Percentiles rank a stretch among this genome's conserved stretches.
Conservation (phyloP, 2,888 invertebrate genomes). For the Hirtodrosophila duncani region DNA sequence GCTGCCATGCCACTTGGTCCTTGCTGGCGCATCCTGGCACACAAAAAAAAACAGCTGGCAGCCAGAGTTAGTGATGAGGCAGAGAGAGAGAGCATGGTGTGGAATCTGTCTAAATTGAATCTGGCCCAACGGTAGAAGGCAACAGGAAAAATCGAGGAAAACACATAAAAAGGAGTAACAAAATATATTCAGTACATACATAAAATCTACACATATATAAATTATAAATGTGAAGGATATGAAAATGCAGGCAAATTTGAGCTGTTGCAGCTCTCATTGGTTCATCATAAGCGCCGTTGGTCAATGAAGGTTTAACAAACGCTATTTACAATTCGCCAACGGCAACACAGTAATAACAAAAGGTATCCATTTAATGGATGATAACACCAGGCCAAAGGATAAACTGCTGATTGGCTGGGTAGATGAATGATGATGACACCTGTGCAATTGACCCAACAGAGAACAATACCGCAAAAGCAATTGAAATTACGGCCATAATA, state of each 20-base stretch:
- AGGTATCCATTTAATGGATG: too few species aligned
- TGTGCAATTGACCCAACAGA: too few species aligned
- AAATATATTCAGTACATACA: constrained; percentile 30
- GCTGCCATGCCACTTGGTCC: constrained; percentile 42
- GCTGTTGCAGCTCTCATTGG: background rate
- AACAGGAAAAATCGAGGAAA: constrained; percentile 5
- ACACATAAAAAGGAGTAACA: constrained; percentile 20
- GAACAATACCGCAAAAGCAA: too few species aligned
- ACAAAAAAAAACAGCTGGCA: constrained; percentile 56
- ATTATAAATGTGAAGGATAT: constrained; percentile 43
- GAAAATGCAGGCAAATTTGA: background rate
- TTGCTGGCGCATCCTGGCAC: constrained; percentile 48
- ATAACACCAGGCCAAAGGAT: too few species aligned
- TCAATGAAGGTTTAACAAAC: constrained; percentile 7
- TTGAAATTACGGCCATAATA: too few species aligned
- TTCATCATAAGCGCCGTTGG: constrained; percentile 33
- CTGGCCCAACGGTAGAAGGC: constrained; percentile 33
- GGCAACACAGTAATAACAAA: too few species aligned
- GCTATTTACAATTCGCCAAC: too few species aligned
- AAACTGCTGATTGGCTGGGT: too few species aligned
- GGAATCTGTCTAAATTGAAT: constrained; percentile 57
- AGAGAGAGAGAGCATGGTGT: background rate
- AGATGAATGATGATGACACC: too few species aligned
- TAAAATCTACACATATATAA: constrained; percentile 58
- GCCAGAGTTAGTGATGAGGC: constrained; percentile 55